Evolutionary conservation across 1,140 invertebrate species (phyloP).

Genomic region (Eurosta solidaginis): DNA sequence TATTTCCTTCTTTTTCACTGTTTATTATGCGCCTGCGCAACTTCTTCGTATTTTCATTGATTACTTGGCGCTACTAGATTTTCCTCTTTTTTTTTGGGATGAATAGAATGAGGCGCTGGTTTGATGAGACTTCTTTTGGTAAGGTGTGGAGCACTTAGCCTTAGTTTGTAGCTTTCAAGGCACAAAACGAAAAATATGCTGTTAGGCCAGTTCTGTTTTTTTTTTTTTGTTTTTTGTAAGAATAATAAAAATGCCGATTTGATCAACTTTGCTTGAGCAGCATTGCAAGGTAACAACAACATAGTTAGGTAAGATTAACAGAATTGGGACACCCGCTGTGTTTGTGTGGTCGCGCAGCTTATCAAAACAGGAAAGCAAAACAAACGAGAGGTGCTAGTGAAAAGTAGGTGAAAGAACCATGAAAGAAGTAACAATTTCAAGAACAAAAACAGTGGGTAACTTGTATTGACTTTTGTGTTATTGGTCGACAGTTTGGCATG

Average conservation of each 20-base stretch:
- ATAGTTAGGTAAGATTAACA: not conserved
- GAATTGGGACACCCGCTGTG: constrained; percentile 24
- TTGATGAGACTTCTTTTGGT: too few species aligned
- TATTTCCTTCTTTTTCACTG: not conserved
- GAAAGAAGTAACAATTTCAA: not conserved
- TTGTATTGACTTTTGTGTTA: not conserved
- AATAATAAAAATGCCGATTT: not conserved
- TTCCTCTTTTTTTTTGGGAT: not conserved
- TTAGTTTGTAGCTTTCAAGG: too few species aligned
- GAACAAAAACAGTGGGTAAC: not conserved
- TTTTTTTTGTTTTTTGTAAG: too few species aligned
- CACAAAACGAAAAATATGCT: not conserved
- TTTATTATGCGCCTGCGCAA: not conserved
- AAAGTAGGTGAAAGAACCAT: not conserved
- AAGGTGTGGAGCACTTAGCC: too few species aligned
- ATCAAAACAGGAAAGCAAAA: not conserved
- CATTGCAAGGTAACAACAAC: not conserved
- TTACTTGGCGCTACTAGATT: constrained; percentile 7
- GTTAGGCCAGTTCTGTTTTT: not conserved
- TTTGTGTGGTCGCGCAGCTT: too few species aligned
- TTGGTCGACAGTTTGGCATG: not conserved
- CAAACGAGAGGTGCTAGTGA: not conserved
- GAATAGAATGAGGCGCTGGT: not conserved
- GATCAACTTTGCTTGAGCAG: not conserved
- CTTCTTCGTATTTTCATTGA: not conserved